These are phyloP conservation scores for Eurois occulta DNA, from an alignment of 2,888 invertebrate genomes.

Conservation along the genomic window DNA sequence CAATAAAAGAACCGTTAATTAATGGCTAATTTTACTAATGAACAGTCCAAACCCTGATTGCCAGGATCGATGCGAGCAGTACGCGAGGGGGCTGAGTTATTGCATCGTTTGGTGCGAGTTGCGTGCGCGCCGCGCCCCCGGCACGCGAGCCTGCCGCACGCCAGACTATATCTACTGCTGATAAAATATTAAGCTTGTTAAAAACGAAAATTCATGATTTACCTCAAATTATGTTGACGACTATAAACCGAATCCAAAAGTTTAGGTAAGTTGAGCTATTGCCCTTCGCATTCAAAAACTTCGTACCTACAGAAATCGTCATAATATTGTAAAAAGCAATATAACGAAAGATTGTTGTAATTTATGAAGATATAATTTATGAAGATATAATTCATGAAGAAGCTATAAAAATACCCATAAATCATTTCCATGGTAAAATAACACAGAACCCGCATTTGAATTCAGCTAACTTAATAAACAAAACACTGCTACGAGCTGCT, in stretches of 20 bases:
- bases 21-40: constrained; percentile 46
- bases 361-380: too few relatives aligned
- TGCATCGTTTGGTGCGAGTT: constrained; percentile 75
- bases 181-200: constrained; percentile 69
- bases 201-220: constrained; percentile 59
- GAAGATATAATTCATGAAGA: not conserved
- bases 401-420: not conserved
- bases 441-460: constrained; percentile 5
- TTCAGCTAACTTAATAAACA: constrained; percentile 33
- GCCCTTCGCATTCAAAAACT: not conserved
- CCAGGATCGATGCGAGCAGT: constrained; percentile 62
- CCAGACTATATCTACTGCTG: constrained; percentile 66
- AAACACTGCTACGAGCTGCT: constrained; percentile 62
- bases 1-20: constrained; percentile 16
- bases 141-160: constrained; percentile 77
- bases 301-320: not conserved
- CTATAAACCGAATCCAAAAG: constrained; percentile 13
- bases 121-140: constrained; percentile 75
- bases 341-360: not conserved
- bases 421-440: not conserved
- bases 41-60: constrained; percentile 58
- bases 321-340: not conserved
- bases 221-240: constrained; percentile 31
- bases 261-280: constrained; percentile 14
- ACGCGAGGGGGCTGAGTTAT: constrained; percentile 72